These are phyloP conservation scores for Taphrorychus bicolor DNA, from an alignment of 2,888 invertebrate genomes.

Conservation along the genomic window DNA sequence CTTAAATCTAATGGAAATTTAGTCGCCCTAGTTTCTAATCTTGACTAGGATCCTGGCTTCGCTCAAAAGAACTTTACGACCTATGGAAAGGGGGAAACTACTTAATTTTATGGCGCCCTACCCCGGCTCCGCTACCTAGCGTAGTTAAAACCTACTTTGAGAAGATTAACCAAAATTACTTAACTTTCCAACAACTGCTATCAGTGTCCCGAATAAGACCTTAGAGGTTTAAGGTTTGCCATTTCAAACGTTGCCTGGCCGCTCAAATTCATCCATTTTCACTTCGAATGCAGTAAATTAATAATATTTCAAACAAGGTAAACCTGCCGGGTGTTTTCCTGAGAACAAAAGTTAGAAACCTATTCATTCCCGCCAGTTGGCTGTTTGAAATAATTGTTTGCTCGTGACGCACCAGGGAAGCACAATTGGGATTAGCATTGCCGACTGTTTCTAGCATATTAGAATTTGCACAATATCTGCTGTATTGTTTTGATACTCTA, in stretches of 20 bases:
- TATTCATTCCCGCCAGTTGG: slow-evolving; percentile 17
- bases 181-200: slow-evolving; percentile 39
- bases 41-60: slow-evolving; percentile 9
- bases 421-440: slow-evolving; percentile 4
- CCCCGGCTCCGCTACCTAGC: slow-evolving; percentile 29
- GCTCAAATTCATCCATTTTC: background rate
- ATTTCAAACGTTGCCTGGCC: background rate
- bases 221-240: slow-evolving; percentile 20
- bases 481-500: slow-evolving; percentile 24
- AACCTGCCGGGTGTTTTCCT: slow-evolving; percentile 1
- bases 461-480: slow-evolving; percentile 26
- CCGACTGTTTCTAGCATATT: no score
- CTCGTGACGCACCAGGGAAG: slow-evolving; percentile 24
- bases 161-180: slow-evolving; percentile 41
- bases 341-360: slow-evolving; percentile 24
- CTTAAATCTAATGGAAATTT: slow-evolving; percentile 8
- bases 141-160: slow-evolving; percentile 37
- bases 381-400: slow-evolving; percentile 24
- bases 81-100: slow-evolving; percentile 29
- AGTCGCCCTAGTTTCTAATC: slow-evolving; percentile 8
- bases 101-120: slow-evolving; percentile 37
- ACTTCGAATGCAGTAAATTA: slow-evolving; percentile 11
- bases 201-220: slow-evolving; percentile 36
- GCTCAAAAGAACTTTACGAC: slow-evolving; percentile 26
- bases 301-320: background rate